Evolutionary conservation across 1,140 invertebrate species (phyloP), one percentile per base, ranked within the genome.

Genomic region (Drosophila setifemur): DNA sequence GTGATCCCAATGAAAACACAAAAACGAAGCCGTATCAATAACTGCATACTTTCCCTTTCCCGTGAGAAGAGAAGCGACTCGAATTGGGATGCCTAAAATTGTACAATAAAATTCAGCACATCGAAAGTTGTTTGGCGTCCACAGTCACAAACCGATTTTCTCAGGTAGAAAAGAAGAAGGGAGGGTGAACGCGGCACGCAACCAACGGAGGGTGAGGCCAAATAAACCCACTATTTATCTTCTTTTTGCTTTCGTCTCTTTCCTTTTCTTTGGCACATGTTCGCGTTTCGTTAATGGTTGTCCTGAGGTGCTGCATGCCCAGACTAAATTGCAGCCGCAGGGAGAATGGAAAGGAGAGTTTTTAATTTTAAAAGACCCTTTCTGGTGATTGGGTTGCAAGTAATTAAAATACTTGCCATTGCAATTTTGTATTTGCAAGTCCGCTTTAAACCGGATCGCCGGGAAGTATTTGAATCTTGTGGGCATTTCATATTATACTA

Each of bases 21-120:
- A 39, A 40, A 43, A 29, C 68, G 49, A 47, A 49, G 50, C 70
- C 67, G 45, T 83, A 79, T 85, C 79, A 74, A 85, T 83, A 85
- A 83, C 79, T 79, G 74, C 79, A 74, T 82, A 85, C 79, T 83
- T 83, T 83, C 78, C 79, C 78, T 83, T 83, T 83, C 79, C 78
- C 78, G 73, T 72, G 54, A 71, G 53, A 57, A 63, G 57, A 53
- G 52, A 33, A 26, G 33, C 29, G 21, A 21, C 60, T 49, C 14
- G 57, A 14, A 19, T 14, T 29, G 53, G 48, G 48, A 70, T 55
- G 63, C 49, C 53, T 45, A 52, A 83, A 83, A 82, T 72, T 76
- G 50, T 82, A 82, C 77, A 77, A 85, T 85, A 64, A 83, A 85
- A 85, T 85, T 79, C 79, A 57, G 79, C 79, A 85, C 79, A 85